Conservation (phyloP, 1,140 invertebrate species). For the Tetramorium alpestre region DNA sequence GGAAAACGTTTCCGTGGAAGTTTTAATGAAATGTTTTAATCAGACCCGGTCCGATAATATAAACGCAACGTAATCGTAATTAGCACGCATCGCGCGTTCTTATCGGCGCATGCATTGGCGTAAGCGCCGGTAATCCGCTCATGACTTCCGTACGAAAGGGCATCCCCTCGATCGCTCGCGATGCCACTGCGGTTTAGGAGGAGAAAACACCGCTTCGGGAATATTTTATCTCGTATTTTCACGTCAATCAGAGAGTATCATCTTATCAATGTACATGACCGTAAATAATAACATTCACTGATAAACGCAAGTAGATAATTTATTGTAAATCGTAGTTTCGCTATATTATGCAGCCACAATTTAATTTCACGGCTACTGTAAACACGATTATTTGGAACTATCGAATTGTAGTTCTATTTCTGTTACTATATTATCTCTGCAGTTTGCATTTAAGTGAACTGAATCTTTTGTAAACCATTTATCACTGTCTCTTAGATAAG, state of each 20-base stretch:
- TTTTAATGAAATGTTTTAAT: constrained; percentile 61
- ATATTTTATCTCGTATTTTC: neutral
- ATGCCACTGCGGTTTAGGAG: neutral
- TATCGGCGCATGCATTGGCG: constrained; percentile 35
- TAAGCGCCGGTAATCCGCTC: constrained; percentile 17
- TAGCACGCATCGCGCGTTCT: constrained; percentile 49
- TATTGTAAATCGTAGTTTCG: neutral
- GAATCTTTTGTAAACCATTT: neutral
- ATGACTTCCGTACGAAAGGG: neutral
- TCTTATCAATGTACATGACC: neutral
- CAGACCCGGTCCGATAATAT: constrained; percentile 48
- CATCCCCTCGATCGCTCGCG: neutral
- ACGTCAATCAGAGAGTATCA: neutral
- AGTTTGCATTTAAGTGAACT: neutral
- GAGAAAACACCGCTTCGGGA: neutral
- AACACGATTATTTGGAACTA: neutral
- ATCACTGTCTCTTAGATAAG: neutral
- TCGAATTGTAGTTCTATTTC: neutral
- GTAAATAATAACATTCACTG: neutral
- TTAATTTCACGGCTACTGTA: neutral
- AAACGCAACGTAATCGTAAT: constrained; percentile 61
- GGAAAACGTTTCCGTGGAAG: constrained; percentile 46
- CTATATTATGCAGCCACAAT: neutral
- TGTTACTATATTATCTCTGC: neutral
- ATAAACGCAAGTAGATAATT: neutral